Conservation (phyloP, 2,888 invertebrate genomes). For the Cylindroiulus punctatus region DNA sequence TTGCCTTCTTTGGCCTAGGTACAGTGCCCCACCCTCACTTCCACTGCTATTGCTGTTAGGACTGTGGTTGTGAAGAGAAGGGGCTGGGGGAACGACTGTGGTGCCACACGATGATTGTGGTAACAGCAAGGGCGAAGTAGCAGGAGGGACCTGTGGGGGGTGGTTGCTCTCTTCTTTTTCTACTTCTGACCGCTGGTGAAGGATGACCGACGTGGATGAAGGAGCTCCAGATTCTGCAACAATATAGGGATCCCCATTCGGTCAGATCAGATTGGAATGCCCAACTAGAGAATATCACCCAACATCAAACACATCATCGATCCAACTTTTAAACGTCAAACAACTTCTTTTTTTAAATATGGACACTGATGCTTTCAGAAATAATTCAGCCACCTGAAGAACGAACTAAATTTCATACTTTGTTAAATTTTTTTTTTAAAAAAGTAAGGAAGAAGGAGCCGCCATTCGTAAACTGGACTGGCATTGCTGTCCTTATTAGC, state of each 20-base stretch:
- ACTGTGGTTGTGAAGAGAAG: not conserved
- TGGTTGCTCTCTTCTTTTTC: conserved; percentile 31
- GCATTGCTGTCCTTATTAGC: too few relatives aligned
- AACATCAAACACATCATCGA: not conserved
- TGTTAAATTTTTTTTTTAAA: too few relatives aligned
- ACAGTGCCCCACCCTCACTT: not conserved
- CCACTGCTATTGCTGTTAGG: conserved; percentile 46
- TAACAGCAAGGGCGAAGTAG: not conserved
- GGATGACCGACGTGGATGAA: conserved; percentile 41
- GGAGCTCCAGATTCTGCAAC: conserved; percentile 27
- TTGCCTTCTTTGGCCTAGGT: not conserved
- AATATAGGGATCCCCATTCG: conserved; percentile 2
- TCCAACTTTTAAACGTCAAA: conserved; percentile 1
- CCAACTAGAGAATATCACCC: not conserved
- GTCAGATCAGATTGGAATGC: conserved; percentile 2
- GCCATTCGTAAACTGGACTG: too few relatives aligned
- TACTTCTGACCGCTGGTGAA: not conserved
- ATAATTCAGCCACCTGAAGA: too few relatives aligned
- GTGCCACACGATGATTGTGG: conserved; percentile 12
- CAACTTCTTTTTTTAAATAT: not conserved
- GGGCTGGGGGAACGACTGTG: not conserved
- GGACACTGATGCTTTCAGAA: not conserved
- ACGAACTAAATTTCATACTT: too few relatives aligned
- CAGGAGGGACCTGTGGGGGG: conserved; percentile 20
- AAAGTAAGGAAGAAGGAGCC: too few relatives aligned